Evolutionary conservation across 2,888 invertebrate genomes (phyloP), one percentile per base, ranked within the genome.

Genomic region (Eupithecia inturbata): DNA sequence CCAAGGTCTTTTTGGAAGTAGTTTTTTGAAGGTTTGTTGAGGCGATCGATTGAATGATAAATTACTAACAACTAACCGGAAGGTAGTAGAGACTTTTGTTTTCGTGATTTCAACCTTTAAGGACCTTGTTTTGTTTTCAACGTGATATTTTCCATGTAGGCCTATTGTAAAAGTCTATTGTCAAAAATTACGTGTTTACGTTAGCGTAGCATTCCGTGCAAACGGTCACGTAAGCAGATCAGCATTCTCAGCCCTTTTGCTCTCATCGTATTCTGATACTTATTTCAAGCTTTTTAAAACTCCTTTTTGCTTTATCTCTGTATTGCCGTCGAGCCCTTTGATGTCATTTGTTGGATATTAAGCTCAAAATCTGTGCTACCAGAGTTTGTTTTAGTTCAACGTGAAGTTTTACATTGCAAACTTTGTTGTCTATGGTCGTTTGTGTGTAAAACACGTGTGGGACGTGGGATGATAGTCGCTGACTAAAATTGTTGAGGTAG

Each of bases 221-320:
- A 67, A 49, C 68, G 71, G 77, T 80, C 80, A 80, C 80, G 80
- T 80, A 80, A 79, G 80, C 80, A 33, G 41, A 71, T 67, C 71
- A 39, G 49, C 41, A 49, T 26, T 67, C 71, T 71, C 49, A 72
- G 62, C 73, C 71, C 75, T 75, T 76, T 62, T 22, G 36, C 26
- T 64, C 33, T 70, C 57, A 62, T 39, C 57, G 26, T 57, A 73
- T 60, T 72, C 12, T 75, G 70, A 41, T 67, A 73, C 68, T 49
- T 80, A 74, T 78, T 5, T 22, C 19, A 22, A 36, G 14, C 26
- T 0, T 0, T 0, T n/a, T 73, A 68, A 68, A 67, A 73, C 69
- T 74, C 3, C 49, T 57, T 75, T n/a, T 77, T 80, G 2, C 70
- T 71, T 10, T 70, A 67, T 33, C 1, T 39, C 22, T 66, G 39